Percentiles rank a stretch among this genome's conserved stretches.
These are phyloP conservation scores for Helleia helle DNA, from an alignment of 2,888 invertebrate genomes.

Conservation along the genomic window DNA sequence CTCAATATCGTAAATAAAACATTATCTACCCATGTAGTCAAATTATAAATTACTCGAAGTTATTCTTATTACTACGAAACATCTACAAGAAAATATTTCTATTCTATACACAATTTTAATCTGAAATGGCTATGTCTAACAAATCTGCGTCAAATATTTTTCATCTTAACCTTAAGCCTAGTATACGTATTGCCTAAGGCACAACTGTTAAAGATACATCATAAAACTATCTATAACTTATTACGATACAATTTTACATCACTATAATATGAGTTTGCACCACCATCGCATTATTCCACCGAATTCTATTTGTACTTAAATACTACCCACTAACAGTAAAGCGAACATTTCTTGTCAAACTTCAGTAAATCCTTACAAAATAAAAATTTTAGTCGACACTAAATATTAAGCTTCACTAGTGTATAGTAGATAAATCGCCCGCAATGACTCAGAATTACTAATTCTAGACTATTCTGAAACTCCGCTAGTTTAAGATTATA, in stretches of 20 bases:
- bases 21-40: slow-evolving; percentile 24
- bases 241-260: slow-evolving; percentile 47
- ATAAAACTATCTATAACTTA: slow-evolving; percentile 47
- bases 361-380: slow-evolving; percentile 24
- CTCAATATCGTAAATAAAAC: slow-evolving; percentile 32
- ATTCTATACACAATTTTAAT: slow-evolving; percentile 34
- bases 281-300: slow-evolving; percentile 53
- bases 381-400: slow-evolving; percentile 23
- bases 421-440: slow-evolving; percentile 51
- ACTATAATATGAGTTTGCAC: slow-evolving; percentile 65
- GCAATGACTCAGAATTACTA: slow-evolving; percentile 39
- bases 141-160: slow-evolving; percentile 16
- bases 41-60: slow-evolving; percentile 34
- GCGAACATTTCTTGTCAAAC: slow-evolving; percentile 28
- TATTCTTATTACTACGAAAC: slow-evolving; percentile 48
- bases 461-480: slow-evolving; percentile 47
- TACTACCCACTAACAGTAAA: slow-evolving; percentile 23
- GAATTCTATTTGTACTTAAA: slow-evolving; percentile 21
- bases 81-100: slow-evolving; percentile 40
- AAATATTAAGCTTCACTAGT: slow-evolving; percentile 51
- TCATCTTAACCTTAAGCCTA: slow-evolving; percentile 19
- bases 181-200: slow-evolving; percentile 44
- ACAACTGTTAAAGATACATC: slow-evolving; percentile 37
- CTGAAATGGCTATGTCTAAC: slow-evolving; percentile 19
- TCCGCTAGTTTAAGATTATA: slow-evolving; percentile 45